Conservation (phyloP, 2,113 vertebrate genomes). For the Sturnus vulgaris region DNA sequence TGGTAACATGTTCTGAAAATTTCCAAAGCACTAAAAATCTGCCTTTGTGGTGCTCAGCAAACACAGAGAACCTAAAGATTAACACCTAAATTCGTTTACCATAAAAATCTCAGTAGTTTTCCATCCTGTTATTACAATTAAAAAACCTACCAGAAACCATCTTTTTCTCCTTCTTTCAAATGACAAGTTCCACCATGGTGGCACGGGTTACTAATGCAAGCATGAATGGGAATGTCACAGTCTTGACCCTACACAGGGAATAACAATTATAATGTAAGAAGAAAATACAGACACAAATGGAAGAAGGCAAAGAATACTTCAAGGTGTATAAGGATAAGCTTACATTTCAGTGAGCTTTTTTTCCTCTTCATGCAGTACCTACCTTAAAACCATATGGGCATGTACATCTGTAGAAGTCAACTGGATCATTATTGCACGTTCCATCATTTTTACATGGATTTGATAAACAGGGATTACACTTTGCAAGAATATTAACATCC, state of each 20-base stretch:
- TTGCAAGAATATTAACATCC: constrained; percentile 89
- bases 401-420: constrained; percentile 94
- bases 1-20: not conserved
- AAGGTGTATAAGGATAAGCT: not conserved
- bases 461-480: constrained; percentile 96
- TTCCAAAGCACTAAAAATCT: not conserved
- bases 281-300: not conserved
- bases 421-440: constrained; percentile 91
- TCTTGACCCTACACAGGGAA: constrained; percentile 84
- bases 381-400: constrained; percentile 98
- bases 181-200: constrained; percentile 90
- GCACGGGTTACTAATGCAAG: constrained; percentile 93
- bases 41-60: not conserved
- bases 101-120: not conserved
- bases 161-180: constrained; percentile 91
- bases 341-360: not conserved
- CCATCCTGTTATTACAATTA: not conserved
- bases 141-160: constrained; percentile 88
- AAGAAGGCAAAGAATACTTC: not conserved
- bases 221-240: constrained; percentile 92
- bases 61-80: not conserved
- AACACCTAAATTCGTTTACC: not conserved
- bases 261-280: not conserved
- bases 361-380: not conserved
- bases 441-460: constrained; percentile 96